Evolutionary conservation across 2,888 invertebrate genomes (phyloP).

Genomic region (Gastracanthus pulcherrimus): DNA sequence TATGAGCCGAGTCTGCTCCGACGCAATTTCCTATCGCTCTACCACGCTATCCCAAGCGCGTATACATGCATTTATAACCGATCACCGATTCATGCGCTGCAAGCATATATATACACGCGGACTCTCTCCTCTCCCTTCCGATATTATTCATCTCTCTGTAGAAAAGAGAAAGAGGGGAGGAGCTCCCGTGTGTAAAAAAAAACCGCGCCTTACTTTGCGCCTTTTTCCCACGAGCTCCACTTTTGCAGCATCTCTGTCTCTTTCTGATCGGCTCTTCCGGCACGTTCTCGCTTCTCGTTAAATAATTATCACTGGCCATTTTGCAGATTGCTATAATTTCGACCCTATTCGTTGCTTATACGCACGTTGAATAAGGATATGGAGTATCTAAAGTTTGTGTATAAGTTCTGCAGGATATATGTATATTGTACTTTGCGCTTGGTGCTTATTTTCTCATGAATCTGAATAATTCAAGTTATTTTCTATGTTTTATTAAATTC

Average conservation of each 20-base stretch:
- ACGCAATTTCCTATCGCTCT: constrained; percentile 17
- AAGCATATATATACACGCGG: not conserved
- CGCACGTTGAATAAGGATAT: not conserved
- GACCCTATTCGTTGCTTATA: not conserved
- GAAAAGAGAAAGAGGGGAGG: not conserved
- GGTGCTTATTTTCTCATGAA: not conserved
- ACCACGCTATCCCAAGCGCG: not conserved
- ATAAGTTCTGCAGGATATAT: not conserved
- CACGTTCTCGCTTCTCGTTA: constrained; percentile 5
- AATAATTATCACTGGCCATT: constrained; percentile 3
- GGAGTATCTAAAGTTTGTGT: not conserved
- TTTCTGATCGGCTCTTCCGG: not conserved
- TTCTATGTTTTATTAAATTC: not conserved
- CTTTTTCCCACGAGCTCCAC: not conserved
- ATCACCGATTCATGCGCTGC: not conserved
- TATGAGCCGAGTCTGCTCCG: not conserved
- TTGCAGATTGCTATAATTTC: not conserved
- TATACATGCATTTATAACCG: not conserved
- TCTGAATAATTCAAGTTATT: not conserved
- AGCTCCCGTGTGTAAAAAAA: no score
- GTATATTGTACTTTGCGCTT: not conserved
- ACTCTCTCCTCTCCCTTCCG: not conserved
- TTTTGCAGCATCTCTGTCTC: not conserved
- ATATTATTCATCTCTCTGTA: not conserved
- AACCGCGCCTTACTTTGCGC: not conserved